Evolutionary conservation across 2,888 invertebrate species (phyloP).

Genomic region (Rambutsinella grinnellia): DNA sequence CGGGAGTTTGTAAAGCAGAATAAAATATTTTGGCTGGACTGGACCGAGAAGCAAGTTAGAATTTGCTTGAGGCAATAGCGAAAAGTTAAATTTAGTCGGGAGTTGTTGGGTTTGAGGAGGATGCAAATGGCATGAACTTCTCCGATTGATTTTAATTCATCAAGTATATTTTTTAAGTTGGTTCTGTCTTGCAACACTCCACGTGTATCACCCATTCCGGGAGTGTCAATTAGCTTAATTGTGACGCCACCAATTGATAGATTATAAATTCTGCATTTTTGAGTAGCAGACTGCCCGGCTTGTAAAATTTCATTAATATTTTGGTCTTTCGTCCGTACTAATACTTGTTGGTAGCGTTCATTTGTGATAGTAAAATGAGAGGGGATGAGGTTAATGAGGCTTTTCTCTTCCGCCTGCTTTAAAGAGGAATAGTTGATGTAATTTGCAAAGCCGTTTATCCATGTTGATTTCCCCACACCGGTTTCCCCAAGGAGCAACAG

Average conservation of each 20-base stretch:
- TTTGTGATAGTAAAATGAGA: slow-evolving; percentile 22
- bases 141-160: background rate
- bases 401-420: background rate
- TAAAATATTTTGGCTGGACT: slow-evolving; percentile 25
- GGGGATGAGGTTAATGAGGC: slow-evolving; percentile 4
- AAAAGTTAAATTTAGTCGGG: slow-evolving; percentile 16
- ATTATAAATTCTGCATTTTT: slow-evolving; percentile 5
- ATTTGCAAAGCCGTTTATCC: slow-evolving; percentile 58
- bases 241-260: background rate
- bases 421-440: slow-evolving; percentile 31
- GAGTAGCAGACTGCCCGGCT: slow-evolving; percentile 32
- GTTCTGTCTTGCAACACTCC: slow-evolving; percentile 16
- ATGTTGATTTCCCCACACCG: slow-evolving; percentile 60
- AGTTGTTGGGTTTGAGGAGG: slow-evolving; percentile 31
- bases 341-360: slow-evolving; percentile 8
- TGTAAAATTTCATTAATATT: slow-evolving; percentile 10
- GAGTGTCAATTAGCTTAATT: slow-evolving; percentile 44
- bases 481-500: slow-evolving; percentile 26
- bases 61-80: slow-evolving; percentile 31
- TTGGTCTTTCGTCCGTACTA: background rate
- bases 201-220: slow-evolving; percentile 43
- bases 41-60: slow-evolving; percentile 13
- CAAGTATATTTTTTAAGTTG: slow-evolving; percentile 29
- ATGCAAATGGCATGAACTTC: slow-evolving; percentile 40
- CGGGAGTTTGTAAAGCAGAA: slow-evolving; percentile 37